phyloP scores from a whole-genome alignment of 2,888 invertebrate species.

The Pristionchus entomophagus region DNA sequence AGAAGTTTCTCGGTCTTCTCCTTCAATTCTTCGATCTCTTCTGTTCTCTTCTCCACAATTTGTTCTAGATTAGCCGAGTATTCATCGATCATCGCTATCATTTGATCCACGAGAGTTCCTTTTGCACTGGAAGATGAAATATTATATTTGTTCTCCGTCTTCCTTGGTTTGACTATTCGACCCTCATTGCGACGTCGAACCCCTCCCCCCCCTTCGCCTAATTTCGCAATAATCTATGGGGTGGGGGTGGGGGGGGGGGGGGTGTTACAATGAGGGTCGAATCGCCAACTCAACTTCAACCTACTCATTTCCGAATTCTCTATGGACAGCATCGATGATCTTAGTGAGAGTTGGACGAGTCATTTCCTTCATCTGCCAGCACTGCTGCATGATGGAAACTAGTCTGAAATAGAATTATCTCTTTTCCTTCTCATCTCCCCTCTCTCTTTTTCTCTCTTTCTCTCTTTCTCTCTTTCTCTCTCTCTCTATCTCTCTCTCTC shows the following conservation, averaged over 20 bases:
- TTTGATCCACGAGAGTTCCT: constrained; percentile 60
- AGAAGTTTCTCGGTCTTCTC: constrained; percentile 58
- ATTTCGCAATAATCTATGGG: background rate
- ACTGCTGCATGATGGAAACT: constrained; percentile 37
- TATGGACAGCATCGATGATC: constrained; percentile 59
- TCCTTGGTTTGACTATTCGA: too few species aligned
- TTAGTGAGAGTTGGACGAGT: constrained; percentile 59
- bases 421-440: background rate
- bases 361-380: constrained; percentile 32
- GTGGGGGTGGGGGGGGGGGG: too few species aligned
- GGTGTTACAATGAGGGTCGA: too few species aligned
- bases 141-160: background rate
- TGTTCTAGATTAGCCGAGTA: constrained; percentile 64
- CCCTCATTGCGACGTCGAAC: too few species aligned
- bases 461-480: too few species aligned
- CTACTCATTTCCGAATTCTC: constrained; percentile 64
- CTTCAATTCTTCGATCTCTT: constrained; percentile 57
- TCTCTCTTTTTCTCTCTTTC: background rate
- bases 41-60: constrained; percentile 62
- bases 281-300: too few species aligned
- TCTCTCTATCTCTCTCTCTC: background rate
- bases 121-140: constrained; percentile 22
- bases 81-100: constrained; percentile 67
- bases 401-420: constrained; percentile 8
- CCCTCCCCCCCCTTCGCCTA: too few species aligned